A percentile compares a stretch with the other conserved stretches of the same genome.
These are phyloP conservation scores for Phragmatobia fuliginosa DNA, from an alignment of 2,888 invertebrate genomes.

Conservation along the genomic window DNA sequence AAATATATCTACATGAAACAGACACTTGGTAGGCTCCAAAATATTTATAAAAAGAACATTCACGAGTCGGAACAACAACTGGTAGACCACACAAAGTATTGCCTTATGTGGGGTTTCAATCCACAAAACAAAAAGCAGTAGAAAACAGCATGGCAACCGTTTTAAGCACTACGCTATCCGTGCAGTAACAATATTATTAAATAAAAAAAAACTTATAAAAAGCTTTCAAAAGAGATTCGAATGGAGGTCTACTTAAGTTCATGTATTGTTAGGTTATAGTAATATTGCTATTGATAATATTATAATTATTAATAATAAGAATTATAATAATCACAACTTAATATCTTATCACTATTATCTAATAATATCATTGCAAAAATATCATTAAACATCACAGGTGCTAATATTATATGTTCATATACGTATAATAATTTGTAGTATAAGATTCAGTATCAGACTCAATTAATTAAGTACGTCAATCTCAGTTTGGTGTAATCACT, in stretches of 20 bases:
- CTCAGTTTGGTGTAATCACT: constrained; percentile 26
- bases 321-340: constrained; percentile 38
- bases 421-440: constrained; percentile 22
- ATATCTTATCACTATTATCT: constrained; percentile 11
- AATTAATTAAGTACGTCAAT: constrained; percentile 47
- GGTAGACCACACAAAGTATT: too few relatives aligned
- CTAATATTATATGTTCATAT: constrained; percentile 36
- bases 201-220: not conserved
- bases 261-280: constrained; percentile 3
- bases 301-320: constrained; percentile 28
- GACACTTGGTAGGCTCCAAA: too few relatives aligned
- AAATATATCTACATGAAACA: too few relatives aligned
- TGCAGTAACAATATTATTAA: too few relatives aligned
- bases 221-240: not conserved
- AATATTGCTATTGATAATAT: constrained; percentile 17
- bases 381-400: constrained; percentile 58
- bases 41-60: too few relatives aligned
- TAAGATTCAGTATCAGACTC: constrained; percentile 40
- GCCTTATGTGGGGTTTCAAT: too few relatives aligned
- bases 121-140: too few relatives aligned
- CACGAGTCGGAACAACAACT: too few relatives aligned
- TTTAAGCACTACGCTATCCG: too few relatives aligned
- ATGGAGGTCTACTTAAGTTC: not conserved
- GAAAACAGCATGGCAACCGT: too few relatives aligned
- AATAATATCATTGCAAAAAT: constrained; percentile 27